Base-by-base conservation (phyloP, 1,140 invertebrate genomes). In the Drosophila parabipectinata region DNA sequence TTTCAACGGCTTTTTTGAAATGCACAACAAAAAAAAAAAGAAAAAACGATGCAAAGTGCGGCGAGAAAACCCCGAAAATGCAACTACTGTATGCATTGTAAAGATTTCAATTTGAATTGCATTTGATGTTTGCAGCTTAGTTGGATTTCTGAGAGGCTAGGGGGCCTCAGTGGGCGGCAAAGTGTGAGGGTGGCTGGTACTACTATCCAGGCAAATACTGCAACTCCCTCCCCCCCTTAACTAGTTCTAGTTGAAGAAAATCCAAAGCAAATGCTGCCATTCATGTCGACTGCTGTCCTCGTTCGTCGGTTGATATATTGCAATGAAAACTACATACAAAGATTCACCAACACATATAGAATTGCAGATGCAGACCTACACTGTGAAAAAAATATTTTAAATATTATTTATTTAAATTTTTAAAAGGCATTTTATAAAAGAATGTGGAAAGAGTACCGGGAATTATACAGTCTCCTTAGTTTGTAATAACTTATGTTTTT, bases 41-140 rank as follows among this genome's bases (percentile, higher is more conserved):
- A 7, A 15, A 1, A 14, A 45, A 14, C 67, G 34, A 53, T 28
- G 50, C 18, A 32, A 9, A 66, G 9, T 7, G 53, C 32, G 30
- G 28, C 26, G 50, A 37, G 56, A 62, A 62, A 56, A 41, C 39
- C 45, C 66, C 64, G 48, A 77, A 69, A 77, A 56, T 77, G 64
- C 73, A 54, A 53, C 63, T 77, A 60, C 57, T 76, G 67, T 72
- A 56, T 78, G 67, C 76, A 78, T 77, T 78, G 67, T 77, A 64
- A 72, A 61, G 76, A 77, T 77, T 78, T 78, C 76, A 78, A 78
- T 78, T 77, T 78, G 74, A 78, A 77, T 78, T 77, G 74, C 76
- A 66, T 77, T 77, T 77, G 76, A 78, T 78, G 76, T 72, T 74
- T 72, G 72, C 72, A 77, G 75, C 73, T 78, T 77, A 77, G 75